A percentile compares a stretch with the other conserved stretches of the same genome.
phyloP scores from a whole-genome alignment of 1,140 invertebrate genomes.

The Acromyrmex echinatior region DNA sequence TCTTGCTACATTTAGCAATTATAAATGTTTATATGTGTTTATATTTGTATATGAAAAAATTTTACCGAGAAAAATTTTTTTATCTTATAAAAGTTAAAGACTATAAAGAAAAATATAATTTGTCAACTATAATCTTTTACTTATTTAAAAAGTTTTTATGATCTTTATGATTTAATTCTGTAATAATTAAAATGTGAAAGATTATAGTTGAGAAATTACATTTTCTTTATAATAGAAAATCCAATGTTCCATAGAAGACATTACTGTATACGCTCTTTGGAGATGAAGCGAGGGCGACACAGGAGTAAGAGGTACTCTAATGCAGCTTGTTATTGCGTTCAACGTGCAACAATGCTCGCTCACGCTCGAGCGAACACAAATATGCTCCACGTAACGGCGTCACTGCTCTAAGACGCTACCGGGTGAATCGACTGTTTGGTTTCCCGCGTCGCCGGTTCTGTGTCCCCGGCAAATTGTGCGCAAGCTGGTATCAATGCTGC shows the following conservation, averaged over 20 bases:
- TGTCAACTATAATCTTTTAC: not conserved
- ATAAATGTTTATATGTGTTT: no score
- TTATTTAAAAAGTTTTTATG: no score
- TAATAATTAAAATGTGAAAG: no score
- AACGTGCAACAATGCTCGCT: conserved; percentile 53
- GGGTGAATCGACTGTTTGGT: conserved; percentile 59
- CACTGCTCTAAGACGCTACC: conserved; percentile 47
- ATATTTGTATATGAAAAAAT: no score
- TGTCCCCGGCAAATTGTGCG: conserved; percentile 38
- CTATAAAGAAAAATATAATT: not conserved
- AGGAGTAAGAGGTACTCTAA: conserved; percentile 14
- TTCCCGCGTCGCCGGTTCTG: conserved; percentile 34
- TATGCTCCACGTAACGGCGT: conserved; percentile 19
- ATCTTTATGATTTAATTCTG: no score
- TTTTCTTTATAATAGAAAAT: no score
- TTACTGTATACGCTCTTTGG: conserved; percentile 5
- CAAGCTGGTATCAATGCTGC: conserved; percentile 14
- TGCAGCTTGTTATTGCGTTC: conserved; percentile 55
- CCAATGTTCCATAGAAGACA: not conserved
- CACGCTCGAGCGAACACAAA: conserved; percentile 51
- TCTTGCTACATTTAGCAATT: no score
- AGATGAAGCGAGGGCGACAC: not conserved
- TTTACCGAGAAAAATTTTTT: no score
- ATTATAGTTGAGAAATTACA: no score
- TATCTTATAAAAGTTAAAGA: not conserved